Base-by-base conservation (phyloP, 1,140 invertebrate genomes). In the Caenorhabditis elegans region DNA sequence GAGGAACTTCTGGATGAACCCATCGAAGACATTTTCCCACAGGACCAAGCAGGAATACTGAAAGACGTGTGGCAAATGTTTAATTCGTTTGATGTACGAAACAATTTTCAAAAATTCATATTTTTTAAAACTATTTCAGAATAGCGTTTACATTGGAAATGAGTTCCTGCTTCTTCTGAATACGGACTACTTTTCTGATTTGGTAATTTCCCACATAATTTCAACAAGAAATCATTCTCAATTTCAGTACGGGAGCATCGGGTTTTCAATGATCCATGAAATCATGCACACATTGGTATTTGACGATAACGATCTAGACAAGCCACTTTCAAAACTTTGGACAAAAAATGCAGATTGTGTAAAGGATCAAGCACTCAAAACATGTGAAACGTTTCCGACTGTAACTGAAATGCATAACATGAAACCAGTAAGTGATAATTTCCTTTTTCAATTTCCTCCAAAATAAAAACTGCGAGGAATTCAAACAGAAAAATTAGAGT, bases 171-270 rank as follows among this genome's bases (percentile, higher is more conserved):
- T 70, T 13, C n/a, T 70, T 3, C 34, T 6, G 22, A 70, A 70
- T 34, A 70, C 60, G 36, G 34, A 70, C 17, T 70, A 70, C 28
- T 22, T 39, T 24, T 70, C 60, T 2, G 60, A 70, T 43, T 24
- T 70, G 34, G 60, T 70, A 39, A 70, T 31, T 15, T n/a, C 15
- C 8, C 34, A 17, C 26, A 31, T 60, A 43, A 43, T 3, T 60
- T 8, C 1, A 6, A 70, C 0, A 0, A 2, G 22, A 4, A 10
- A 0, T 3, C 11, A 0, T 28, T 24, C 5, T 34, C 39, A 22
- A 1, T 70, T 70, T 70, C 60, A 70, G 60, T 70, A 70, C 34
- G 60, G 60, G 28, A 28, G 60, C 17, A 39, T 70, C n/a, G 60
- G 60, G 2, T 70, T 70, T 11, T 70, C 60, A 2, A 8, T 70